Evolutionary conservation across 2,113 vertebrate genomes (phyloP), one percentile per base, ranked within the genome.

Genomic region (Hemiscyllium ocellatum): DNA sequence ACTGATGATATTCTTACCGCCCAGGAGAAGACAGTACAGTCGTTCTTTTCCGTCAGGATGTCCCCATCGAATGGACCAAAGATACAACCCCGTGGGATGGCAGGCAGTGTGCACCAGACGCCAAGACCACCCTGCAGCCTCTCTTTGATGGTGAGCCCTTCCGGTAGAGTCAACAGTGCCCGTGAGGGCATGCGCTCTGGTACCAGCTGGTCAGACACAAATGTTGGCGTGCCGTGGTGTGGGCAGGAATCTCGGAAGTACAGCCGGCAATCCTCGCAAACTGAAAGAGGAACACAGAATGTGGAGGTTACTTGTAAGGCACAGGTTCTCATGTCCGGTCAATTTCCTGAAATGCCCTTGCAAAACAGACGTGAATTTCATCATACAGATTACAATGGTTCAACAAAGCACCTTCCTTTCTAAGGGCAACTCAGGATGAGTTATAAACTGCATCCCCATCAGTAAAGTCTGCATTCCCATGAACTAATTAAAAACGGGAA

Each of bases 21-120:
- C 98, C 97, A 98, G 96, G 97, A 96, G n/a, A 97, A 97, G 85
- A 96, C 97, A 33, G 98, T 97, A 96, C 97, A 97, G 15, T 94
- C 87, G 0, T 96, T 96, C 96, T 97, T 96, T 85, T 97, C 97
- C 83, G 91, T 96, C 96, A 97, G 96, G 80, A 97, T 50, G 61
- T 98, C 97, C 61, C 98, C 98, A 24, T 97, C 95, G 22, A 96
- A 98, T 0, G 98, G 98, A 3, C 97, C 98, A 83, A 98, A 98
- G 96, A 98, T 97, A 95, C 97, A 97, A 1, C 97, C 97, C 10
- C 97, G 97, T 26, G 97, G 97, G 52, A 97, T 96, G 8, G 96
- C 80, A 1, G 97, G 97, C 90, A 97, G 97, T 33, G 97, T 96
- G 22, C 87, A 95, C n/a, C 95, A 96, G 47, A 97, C 96, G 4